Percentiles rank a stretch among this genome's conserved stretches.
These are phyloP conservation scores for Rotaria socialis DNA, from an alignment of 2,888 invertebrate species.

Conservation along the genomic window DNA sequence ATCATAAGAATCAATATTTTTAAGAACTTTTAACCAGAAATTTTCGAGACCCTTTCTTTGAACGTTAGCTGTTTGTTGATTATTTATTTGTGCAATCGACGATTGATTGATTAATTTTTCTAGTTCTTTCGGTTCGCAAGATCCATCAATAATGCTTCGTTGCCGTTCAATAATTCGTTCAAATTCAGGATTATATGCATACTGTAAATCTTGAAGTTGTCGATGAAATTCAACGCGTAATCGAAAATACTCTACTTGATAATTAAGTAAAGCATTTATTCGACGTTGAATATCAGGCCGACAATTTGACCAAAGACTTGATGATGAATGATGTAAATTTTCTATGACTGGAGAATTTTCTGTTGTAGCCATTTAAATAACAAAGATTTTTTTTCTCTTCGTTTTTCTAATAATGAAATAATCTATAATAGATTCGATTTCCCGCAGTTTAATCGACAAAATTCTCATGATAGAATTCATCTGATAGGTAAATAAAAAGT, in stretches of 20 bases:
- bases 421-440: not conserved
- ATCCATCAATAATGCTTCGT: constrained; percentile 63
- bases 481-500: too few species aligned
- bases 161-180: constrained; percentile 73
- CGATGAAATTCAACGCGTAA: constrained; percentile 87
- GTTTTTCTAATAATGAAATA: not conserved
- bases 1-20: constrained; percentile 69
- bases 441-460: too few species aligned
- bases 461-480: too few species aligned
- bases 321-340: not conserved
- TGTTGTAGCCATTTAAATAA: not conserved
- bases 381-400: not conserved
- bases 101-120: constrained; percentile 63
- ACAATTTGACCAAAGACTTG: not conserved
- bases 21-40: constrained; percentile 92
- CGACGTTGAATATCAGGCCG: constrained; percentile 55
- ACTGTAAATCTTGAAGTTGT: constrained; percentile 85
- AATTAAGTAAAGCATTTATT: constrained; percentile 76
- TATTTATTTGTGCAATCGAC: not conserved
- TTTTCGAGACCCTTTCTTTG: constrained; percentile 72
- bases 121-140: constrained; percentile 79
- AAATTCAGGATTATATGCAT: constrained; percentile 78
- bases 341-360: not conserved
- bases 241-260: constrained; percentile 77
- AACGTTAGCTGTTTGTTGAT: not conserved